A percentile compares a stretch with the other conserved stretches of the same genome.
phyloP scores from a whole-genome alignment of 2,888 invertebrate genomes.

The Brassicogethes aeneus region DNA sequence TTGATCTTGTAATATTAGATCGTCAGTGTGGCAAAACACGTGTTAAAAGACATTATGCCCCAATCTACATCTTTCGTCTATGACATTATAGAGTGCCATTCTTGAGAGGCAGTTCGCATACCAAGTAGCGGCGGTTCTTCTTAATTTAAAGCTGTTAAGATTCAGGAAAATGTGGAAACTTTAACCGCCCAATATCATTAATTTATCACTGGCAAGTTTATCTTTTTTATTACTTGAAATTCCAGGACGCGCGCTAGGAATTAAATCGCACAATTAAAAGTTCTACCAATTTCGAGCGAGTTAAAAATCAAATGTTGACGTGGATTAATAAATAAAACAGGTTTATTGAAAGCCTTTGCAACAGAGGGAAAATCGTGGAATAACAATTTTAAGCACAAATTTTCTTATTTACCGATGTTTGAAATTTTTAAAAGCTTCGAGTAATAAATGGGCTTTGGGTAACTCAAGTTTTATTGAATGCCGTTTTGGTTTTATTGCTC shows the following conservation, averaged over 20 bases:
- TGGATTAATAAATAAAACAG: too few relatives aligned
- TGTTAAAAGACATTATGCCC: constrained; percentile 16
- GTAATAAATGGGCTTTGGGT: too few relatives aligned
- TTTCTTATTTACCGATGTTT: too few relatives aligned
- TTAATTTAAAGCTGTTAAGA: constrained; percentile 1
- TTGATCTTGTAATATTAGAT: too few relatives aligned
- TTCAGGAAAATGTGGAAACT: neutral
- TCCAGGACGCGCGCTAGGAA: neutral
- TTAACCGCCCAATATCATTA: neutral
- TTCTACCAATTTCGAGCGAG: too few relatives aligned
- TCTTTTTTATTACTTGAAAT: neutral
- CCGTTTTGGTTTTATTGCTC: too few relatives aligned
- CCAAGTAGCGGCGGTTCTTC: neutral
- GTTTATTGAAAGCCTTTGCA: too few relatives aligned
- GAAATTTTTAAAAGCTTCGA: too few relatives aligned
- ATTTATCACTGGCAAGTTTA: neutral
- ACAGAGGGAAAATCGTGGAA: too few relatives aligned
- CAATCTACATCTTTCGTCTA: constrained; percentile 16
- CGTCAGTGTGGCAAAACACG: constrained; percentile 20
- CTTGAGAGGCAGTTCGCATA: neutral
- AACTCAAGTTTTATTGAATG: too few relatives aligned
- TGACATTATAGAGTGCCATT: constrained; percentile 14
- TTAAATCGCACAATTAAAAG: neutral
- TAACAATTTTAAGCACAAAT: too few relatives aligned
- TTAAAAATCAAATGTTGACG: too few relatives aligned